phyloP scores from a whole-genome alignment of 2,888 invertebrate species.

The Callyntrura sp. region DNA sequence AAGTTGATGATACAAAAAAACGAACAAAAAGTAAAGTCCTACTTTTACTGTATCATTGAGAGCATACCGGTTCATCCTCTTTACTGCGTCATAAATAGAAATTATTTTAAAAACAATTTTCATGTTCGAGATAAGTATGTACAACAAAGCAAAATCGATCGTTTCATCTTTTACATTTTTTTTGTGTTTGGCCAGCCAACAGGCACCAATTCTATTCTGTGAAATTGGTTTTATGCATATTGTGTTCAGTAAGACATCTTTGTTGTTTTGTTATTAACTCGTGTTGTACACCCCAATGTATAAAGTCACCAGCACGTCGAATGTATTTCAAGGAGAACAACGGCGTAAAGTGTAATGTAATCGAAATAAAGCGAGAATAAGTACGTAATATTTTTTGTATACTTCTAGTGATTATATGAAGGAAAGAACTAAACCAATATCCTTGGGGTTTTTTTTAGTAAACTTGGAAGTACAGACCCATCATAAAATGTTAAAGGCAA shows the following conservation, averaged over 20 bases:
- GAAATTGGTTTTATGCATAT: background rate
- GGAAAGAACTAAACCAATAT: no score
- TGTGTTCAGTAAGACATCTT: background rate
- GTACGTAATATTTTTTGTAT: no score
- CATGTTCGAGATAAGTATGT: background rate
- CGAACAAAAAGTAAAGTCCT: background rate
- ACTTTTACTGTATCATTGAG: background rate
- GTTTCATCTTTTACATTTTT: background rate
- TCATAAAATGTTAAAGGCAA: background rate
- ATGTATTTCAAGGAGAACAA: no score
- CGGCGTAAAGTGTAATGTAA: no score
- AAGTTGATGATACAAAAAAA: background rate
- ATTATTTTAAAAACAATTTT: conserved; percentile 1
- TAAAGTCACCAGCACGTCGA: no score
- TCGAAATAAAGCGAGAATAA: no score
- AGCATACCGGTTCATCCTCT: background rate
- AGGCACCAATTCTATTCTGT: no score
- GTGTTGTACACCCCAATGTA: background rate
- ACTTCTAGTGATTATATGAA: no score
- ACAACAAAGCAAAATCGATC: conserved; percentile 22
- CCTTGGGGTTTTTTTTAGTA: background rate
- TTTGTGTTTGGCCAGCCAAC: background rate
- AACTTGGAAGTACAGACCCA: background rate
- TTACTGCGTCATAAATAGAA: background rate
- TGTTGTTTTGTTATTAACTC: background rate